A percentile compares a stretch with the other conserved stretches of the same genome.
Conservation (phyloP, 2,888 invertebrate species). For the Scaptomyza polygonia region DNA sequence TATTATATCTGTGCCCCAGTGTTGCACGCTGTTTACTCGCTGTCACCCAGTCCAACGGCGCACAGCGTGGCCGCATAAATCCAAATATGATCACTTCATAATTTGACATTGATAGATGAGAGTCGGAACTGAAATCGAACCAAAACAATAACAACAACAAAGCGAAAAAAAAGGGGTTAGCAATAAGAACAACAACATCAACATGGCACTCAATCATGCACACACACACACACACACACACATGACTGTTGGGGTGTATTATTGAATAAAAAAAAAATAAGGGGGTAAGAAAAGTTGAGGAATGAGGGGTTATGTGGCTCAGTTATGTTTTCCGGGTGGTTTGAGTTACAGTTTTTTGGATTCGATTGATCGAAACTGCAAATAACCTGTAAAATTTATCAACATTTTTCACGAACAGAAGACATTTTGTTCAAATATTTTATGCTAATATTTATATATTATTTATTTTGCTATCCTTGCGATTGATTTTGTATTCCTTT, state of each 20-base stretch:
- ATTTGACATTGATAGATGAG: slow-evolving; percentile 85
- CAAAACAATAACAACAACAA: slow-evolving; percentile 37
- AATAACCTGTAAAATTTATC: slow-evolving; percentile 25
- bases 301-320: slow-evolving; percentile 27
- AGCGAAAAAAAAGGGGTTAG: slow-evolving; percentile 49
- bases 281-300: slow-evolving; percentile 2
- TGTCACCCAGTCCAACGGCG: background rate
- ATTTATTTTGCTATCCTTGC: no score
- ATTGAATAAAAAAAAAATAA: slow-evolving; percentile 26
- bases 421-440: no score
- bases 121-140: slow-evolving; percentile 72
- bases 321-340: slow-evolving; percentile 7
- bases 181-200: slow-evolving; percentile 34
- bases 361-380: background rate
- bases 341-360: slow-evolving; percentile 1
- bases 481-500: no score
- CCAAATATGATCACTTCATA: slow-evolving; percentile 85
- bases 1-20: slow-evolving; percentile 25
- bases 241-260: slow-evolving; percentile 31
- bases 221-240: slow-evolving; percentile 40
- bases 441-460: no score
- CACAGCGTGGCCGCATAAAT: slow-evolving; percentile 77
- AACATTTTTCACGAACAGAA: no score
- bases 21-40: background rate
- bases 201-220: slow-evolving; percentile 73